phyloP scores from a whole-genome alignment of 2,888 invertebrate species.

The Epirrhoe tristata region DNA sequence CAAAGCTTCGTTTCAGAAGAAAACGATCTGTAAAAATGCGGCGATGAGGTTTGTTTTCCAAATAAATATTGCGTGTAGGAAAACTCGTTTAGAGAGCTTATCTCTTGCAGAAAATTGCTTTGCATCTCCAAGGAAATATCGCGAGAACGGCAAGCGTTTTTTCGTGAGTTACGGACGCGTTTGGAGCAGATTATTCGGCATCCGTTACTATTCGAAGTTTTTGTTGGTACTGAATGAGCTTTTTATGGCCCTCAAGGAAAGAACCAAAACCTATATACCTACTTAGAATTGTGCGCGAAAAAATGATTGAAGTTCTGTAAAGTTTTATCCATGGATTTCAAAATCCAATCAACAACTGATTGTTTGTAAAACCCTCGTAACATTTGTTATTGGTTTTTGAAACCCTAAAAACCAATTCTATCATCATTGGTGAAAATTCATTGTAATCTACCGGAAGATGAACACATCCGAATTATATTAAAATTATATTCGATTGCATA shows the following conservation, averaged over 20 bases:
- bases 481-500: not conserved
- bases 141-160: conserved; percentile 67
- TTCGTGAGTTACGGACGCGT: conserved; percentile 66
- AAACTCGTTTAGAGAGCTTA: conserved; percentile 74
- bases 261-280: conserved; percentile 7
- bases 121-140: conserved; percentile 81
- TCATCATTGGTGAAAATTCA: conserved; percentile 2
- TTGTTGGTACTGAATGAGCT: conserved; percentile 32
- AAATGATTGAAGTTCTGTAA: conserved; percentile 5
- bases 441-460: not conserved
- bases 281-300: conserved; percentile 14
- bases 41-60: conserved; percentile 53
- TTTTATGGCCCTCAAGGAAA: conserved; percentile 34
- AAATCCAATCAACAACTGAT: conserved; percentile 11
- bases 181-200: conserved; percentile 54
- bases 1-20: conserved; percentile 41
- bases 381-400: conserved; percentile 15
- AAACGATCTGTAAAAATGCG: conserved; percentile 47
- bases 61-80: conserved; percentile 66
- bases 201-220: conserved; percentile 38
- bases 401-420: conserved; percentile 12
- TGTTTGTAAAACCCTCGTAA: conserved; percentile 16
- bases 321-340: conserved; percentile 1
- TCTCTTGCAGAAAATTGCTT: conserved; percentile 82
- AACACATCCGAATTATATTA: not conserved